Evolutionary conservation across 1,140 invertebrate genomes (phyloP).

Genomic region (Neodiprion pinetum): DNA sequence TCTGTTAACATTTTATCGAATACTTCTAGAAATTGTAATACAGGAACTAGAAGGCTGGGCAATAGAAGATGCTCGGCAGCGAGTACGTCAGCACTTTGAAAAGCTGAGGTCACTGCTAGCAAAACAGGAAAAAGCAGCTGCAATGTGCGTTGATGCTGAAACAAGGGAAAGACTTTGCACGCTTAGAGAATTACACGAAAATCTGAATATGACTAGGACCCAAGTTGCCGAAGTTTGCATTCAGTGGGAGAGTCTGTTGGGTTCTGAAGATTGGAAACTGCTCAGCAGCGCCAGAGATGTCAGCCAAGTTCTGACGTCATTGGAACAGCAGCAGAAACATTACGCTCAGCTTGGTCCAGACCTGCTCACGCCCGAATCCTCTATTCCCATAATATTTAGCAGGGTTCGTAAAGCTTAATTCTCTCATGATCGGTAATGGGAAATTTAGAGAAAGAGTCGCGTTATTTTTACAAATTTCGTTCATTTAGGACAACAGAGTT

Average conservation of each 20-base stretch:
- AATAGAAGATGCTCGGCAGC: constrained; percentile 50
- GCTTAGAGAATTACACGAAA: constrained; percentile 67
- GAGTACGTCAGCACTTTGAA: constrained; percentile 66
- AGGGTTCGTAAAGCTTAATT: constrained; percentile 55
- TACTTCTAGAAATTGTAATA: constrained; percentile 52
- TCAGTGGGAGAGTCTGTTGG: constrained; percentile 66
- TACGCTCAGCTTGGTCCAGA: constrained; percentile 66
- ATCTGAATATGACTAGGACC: constrained; percentile 64
- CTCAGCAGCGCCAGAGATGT: constrained; percentile 63
- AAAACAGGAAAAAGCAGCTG: constrained; percentile 66
- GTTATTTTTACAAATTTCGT: constrained; percentile 10
- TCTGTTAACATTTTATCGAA: constrained; percentile 16
- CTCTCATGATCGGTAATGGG: not conserved
- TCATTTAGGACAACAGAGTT: constrained; percentile 67
- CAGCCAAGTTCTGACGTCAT: constrained; percentile 61
- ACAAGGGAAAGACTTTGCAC: constrained; percentile 66
- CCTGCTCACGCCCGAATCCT: constrained; percentile 65
- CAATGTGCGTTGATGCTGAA: constrained; percentile 67
- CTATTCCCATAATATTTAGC: constrained; percentile 71
- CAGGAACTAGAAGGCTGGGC: constrained; percentile 54
- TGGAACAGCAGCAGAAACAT: constrained; percentile 69
- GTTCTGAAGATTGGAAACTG: constrained; percentile 67
- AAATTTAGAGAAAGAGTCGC: not conserved
- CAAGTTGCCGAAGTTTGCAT: constrained; percentile 67
- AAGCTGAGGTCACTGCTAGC: constrained; percentile 63